Base-by-base conservation (phyloP, 2,113 vertebrate genomes). In the Gobiocypris rarus region DNA sequence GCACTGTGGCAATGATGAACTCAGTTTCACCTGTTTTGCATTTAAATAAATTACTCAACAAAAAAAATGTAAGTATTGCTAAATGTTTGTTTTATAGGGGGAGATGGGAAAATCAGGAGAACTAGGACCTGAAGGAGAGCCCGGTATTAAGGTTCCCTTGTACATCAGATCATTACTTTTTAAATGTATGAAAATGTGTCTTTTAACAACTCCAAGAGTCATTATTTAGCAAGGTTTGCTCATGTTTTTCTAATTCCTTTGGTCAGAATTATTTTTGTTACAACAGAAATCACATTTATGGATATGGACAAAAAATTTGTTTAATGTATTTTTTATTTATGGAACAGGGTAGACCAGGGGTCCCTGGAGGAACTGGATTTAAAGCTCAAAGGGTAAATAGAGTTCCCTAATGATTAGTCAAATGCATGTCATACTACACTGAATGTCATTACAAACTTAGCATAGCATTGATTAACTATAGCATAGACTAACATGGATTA, bases 101-200 rank as follows among this genome's bases (percentile, higher is more conserved):
- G 89, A 90, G 75, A 93, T 93, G 90, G 94, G 93, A n/a, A 92
- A 89, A 81, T 88, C 91, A 26, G 94, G 94, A 92, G 89, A 90
- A 19, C 79, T 31, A 75, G 94, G 94, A 86, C 87, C 81, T 84
- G 92, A 93, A 92, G 94, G 93, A 94, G 91, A 93, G 82, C 91
- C 93, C 86, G 94, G 94, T 94, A 94, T 94, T 90, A 95, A 95
- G 94, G 94, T 95, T 94, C 90, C 84, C 92, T 89, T 89, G 61
- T 93, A 88, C 85, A 89, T 89, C 71, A 86, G 83, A 83, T 90
- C 92, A 50, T 85, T 87, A 82, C 81, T 83, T 45, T 81, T 65
- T 85, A 28, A 69, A 82, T 38, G 24, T n/a, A 24, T 61, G 59
- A n/a, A 5, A 38, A 22, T 31, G 19, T 56, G 52, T 54, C 52